Percentiles rank a stretch among this genome's conserved stretches.
Conservation (phyloP, 2,888 invertebrate species). For the Pachliopta kotzebuea region DNA sequence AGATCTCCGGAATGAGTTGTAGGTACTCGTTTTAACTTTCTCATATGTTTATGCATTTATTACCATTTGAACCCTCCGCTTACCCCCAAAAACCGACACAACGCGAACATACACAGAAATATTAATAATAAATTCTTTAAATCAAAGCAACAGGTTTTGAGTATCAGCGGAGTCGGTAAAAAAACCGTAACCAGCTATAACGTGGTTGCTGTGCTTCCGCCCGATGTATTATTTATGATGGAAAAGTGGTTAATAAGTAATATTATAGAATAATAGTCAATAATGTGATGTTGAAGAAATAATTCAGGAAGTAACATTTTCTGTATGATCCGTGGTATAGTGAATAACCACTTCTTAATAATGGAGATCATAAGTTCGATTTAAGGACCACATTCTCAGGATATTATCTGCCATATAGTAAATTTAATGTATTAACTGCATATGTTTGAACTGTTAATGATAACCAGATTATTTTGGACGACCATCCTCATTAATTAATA, state of each 20-base stretch:
- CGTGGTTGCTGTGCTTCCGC: slow-evolving; percentile 17
- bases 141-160: slow-evolving; percentile 17
- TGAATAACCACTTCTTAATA: too few relatives aligned
- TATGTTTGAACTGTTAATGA: too few relatives aligned
- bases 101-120: slow-evolving; percentile 2
- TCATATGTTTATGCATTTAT: background rate
- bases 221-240: slow-evolving; percentile 24
- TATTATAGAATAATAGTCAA: slow-evolving; percentile 9
- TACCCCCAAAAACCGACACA: background rate
- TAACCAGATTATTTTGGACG: too few relatives aligned
- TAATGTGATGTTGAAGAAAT: background rate
- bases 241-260: slow-evolving; percentile 21
- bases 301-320: background rate
- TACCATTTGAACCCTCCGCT: background rate
- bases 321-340: too few relatives aligned
- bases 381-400: too few relatives aligned
- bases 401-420: too few relatives aligned
- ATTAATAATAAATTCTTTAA: slow-evolving; percentile 20
- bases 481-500: too few relatives aligned
- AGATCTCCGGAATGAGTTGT: too few relatives aligned
- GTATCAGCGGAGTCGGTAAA: slow-evolving; percentile 19
- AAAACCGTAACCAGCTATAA: slow-evolving; percentile 28
- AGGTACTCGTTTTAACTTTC: too few relatives aligned
- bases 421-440: too few relatives aligned
- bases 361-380: too few relatives aligned